These are phyloP conservation scores for Agelastica alni DNA, from an alignment of 2,888 invertebrate genomes.

Conservation along the genomic window DNA sequence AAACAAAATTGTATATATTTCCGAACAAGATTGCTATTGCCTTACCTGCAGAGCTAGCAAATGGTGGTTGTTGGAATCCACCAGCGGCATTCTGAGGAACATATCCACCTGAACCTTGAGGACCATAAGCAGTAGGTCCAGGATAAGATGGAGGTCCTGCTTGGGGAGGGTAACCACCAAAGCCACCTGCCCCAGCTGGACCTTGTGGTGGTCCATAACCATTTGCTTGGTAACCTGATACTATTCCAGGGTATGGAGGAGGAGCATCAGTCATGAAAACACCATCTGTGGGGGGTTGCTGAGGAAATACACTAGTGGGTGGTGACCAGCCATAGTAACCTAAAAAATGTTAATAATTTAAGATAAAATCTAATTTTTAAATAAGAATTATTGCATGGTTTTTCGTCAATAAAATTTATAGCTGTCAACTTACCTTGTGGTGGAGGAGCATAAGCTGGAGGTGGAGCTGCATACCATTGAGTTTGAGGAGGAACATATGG, in stretches of 20 bases:
- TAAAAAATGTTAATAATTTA: slow-evolving; percentile 7
- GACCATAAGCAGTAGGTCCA: slow-evolving; percentile 30
- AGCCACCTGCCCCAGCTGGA: slow-evolving; percentile 39
- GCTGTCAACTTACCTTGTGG: slow-evolving; percentile 59
- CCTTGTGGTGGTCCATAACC: slow-evolving; percentile 47
- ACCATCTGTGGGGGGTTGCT: slow-evolving; percentile 74
- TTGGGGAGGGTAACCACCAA: slow-evolving; percentile 31
- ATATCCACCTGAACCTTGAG: slow-evolving; percentile 40
- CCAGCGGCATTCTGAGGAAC: slow-evolving; percentile 32
- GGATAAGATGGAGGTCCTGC: slow-evolving; percentile 30
- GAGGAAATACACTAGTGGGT: slow-evolving; percentile 72
- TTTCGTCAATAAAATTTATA: slow-evolving; percentile 4
- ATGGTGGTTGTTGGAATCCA: slow-evolving; percentile 25
- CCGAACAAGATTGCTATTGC: not conserved
- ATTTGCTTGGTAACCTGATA: slow-evolving; percentile 48
- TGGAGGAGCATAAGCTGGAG: slow-evolving; percentile 86
- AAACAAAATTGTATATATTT: not conserved
- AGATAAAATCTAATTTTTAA: not conserved
- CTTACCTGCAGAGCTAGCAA: slow-evolving; percentile 23
- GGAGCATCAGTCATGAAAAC: slow-evolving; percentile 91
- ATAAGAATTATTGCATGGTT: not conserved
- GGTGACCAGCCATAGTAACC: slow-evolving; percentile 95
- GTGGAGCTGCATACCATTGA: slow-evolving; percentile 84
- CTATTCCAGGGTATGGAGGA: slow-evolving; percentile 93
- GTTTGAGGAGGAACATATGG: slow-evolving; percentile 80